phyloP scores from a whole-genome alignment of 1,140 invertebrate genomes.

The Drosophila lowei region DNA sequence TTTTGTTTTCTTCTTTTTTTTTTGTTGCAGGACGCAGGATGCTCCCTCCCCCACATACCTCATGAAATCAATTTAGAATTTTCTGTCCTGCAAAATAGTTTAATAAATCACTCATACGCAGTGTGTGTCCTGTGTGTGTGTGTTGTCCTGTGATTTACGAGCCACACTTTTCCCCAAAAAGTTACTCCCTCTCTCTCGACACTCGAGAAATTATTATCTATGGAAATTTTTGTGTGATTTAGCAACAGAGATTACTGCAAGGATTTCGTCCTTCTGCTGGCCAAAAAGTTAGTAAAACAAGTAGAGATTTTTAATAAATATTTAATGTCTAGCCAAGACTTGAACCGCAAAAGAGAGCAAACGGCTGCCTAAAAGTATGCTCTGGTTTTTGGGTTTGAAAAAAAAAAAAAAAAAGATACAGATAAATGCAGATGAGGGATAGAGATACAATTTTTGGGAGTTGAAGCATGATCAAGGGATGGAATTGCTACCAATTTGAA shows the following conservation, averaged over 20 bases:
- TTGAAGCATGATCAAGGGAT: too few relatives aligned
- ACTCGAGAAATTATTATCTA: conserved; percentile 42
- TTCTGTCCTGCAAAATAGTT: conserved; percentile 41
- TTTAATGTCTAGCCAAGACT: neutral
- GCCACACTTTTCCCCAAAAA: conserved; percentile 34
- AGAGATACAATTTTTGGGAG: too few relatives aligned
- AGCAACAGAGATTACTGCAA: conserved; percentile 29
- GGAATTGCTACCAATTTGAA: too few relatives aligned
- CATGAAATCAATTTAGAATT: conserved; percentile 68
- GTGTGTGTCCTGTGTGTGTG: conserved; percentile 38
- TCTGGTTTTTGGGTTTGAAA: too few relatives aligned
- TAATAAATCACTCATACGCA: conserved; percentile 78
- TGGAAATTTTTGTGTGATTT: conserved; percentile 38
- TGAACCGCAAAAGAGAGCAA: too few relatives aligned
- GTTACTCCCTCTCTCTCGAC: conserved; percentile 11
- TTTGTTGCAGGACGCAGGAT: conserved; percentile 36
- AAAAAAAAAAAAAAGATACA: too few relatives aligned
- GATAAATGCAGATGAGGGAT: too few relatives aligned
- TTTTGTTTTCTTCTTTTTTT: conserved; percentile 17
- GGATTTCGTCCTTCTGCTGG: too few relatives aligned
- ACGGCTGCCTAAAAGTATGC: too few relatives aligned
- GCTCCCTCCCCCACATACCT: conserved; percentile 7
- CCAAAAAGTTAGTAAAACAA: conserved; percentile 33
- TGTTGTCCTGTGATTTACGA: conserved; percentile 66
- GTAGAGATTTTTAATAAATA: neutral